Conservation (phyloP, 2,113 vertebrate species). For the Myxocyprinus asiaticus region DNA sequence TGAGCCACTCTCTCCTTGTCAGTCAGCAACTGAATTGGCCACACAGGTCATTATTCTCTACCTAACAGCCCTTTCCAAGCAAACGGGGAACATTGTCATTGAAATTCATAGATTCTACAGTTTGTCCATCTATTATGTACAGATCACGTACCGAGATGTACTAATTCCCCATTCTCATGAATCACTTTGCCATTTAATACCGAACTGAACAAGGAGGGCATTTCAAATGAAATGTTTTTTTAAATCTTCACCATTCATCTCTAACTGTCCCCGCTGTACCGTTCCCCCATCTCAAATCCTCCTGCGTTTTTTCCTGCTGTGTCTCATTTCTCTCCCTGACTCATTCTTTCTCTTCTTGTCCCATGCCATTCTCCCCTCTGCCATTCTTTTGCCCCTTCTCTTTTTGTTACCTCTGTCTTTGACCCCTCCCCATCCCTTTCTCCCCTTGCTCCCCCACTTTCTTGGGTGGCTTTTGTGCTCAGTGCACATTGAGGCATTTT, state of each 20-base stretch:
- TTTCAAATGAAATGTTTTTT: conserved; percentile 9
- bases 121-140: conserved; percentile 22
- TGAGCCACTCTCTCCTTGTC: conserved; percentile 13
- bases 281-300: conserved; percentile 22
- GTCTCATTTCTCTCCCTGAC: conserved; percentile 50
- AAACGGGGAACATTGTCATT: conserved; percentile 19
- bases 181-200: conserved; percentile 21
- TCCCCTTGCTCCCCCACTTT: conserved; percentile 35
- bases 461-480: conserved; percentile 57
- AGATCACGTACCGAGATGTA: background rate
- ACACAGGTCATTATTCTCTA: conserved; percentile 27
- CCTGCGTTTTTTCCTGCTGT: conserved; percentile 36
- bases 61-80: conserved; percentile 2
- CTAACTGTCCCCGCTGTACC: conserved; percentile 31
- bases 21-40: conserved; percentile 27
- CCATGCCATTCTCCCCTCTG: conserved; percentile 55
- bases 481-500: conserved; percentile 50
- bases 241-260: background rate
- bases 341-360: conserved; percentile 51
- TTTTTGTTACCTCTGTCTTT: conserved; percentile 59
- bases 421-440: conserved; percentile 46
- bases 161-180: conserved; percentile 19
- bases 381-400: conserved; percentile 56
- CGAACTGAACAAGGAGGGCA: conserved; percentile 23
- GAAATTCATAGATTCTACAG: conserved; percentile 25